Evolutionary conservation across 2,888 invertebrate species (phyloP).

Genomic region (Eupithecia subumbrata): DNA sequence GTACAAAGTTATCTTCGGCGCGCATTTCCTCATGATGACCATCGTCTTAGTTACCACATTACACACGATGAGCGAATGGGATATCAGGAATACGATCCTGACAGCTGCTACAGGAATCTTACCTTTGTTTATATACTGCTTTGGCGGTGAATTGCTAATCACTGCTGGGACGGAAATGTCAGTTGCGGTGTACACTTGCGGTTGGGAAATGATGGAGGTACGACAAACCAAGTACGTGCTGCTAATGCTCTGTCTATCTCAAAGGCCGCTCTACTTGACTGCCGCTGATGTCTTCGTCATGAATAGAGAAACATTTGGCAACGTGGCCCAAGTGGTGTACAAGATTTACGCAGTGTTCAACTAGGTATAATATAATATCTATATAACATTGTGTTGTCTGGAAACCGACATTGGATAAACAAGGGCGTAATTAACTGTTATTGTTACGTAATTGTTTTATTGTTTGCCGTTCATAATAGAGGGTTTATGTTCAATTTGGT

Average conservation of each 20-base stretch:
- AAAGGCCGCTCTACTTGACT: constrained; percentile 57
- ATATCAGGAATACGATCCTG: constrained; percentile 60
- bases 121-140: constrained; percentile 66
- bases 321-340: constrained; percentile 63
- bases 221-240: constrained; percentile 56
- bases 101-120: constrained; percentile 61
- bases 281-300: constrained; percentile 63
- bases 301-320: constrained; percentile 65
- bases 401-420: constrained; percentile 21
- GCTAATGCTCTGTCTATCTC: constrained; percentile 58
- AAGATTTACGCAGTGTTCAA: constrained; percentile 70
- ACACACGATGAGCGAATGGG: constrained; percentile 65
- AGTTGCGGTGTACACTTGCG: constrained; percentile 55
- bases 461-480: constrained; percentile 12
- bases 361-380: constrained; percentile 38
- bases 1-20: constrained; percentile 61
- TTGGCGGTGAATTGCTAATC: constrained; percentile 65
- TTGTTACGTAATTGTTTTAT: neutral
- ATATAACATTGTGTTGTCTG: neutral
- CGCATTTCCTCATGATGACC: constrained; percentile 65
- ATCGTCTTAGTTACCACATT: constrained; percentile 64
- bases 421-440: constrained; percentile 21
- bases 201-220: constrained; percentile 63
- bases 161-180: constrained; percentile 58
- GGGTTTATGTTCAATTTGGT: constrained; percentile 5